phyloP scores from a whole-genome alignment of 2,113 vertebrate genomes.

The Elaphurus davidianus region DNA sequence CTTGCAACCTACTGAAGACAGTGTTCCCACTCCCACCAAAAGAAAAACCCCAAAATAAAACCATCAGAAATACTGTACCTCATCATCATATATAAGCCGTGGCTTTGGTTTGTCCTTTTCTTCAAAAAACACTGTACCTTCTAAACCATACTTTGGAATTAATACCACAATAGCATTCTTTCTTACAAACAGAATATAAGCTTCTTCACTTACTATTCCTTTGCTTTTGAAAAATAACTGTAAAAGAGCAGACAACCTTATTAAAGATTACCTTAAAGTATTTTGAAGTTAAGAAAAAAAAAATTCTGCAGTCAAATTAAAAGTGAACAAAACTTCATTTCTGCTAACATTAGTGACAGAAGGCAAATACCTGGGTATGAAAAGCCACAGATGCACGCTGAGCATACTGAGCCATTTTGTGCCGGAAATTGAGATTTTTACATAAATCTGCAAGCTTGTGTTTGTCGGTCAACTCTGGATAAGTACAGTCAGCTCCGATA shows the following conservation, averaged over 20 bases:
- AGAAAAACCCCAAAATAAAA: background rate
- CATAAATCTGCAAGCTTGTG: constrained; percentile 92
- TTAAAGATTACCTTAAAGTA: background rate
- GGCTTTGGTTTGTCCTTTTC: constrained; percentile 88
- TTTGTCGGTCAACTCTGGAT: constrained; percentile 95
- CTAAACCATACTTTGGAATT: constrained; percentile 96
- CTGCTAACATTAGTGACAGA: background rate
- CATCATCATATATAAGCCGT: constrained; percentile 87
- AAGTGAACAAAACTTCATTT: background rate
- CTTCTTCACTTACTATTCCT: constrained; percentile 94
- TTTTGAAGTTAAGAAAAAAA: background rate
- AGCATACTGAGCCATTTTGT: constrained; percentile 98
- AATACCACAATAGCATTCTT: constrained; percentile 98
- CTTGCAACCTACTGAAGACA: background rate
- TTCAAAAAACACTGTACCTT: constrained; percentile 97
- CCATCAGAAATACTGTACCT: constrained; percentile 82
- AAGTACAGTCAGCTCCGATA: constrained; percentile 91
- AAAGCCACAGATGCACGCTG: constrained; percentile 96
- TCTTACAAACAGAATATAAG: constrained; percentile 93
- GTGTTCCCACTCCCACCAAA: background rate
- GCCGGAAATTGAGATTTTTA: constrained; percentile 97
- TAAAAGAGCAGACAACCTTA: constrained; percentile 24
- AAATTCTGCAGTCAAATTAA: background rate
- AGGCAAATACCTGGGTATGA: constrained; percentile 92
- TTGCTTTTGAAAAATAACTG: constrained; percentile 97